phyloP scores from a whole-genome alignment of 2,888 invertebrate genomes.

The Callimorpha dominula region DNA sequence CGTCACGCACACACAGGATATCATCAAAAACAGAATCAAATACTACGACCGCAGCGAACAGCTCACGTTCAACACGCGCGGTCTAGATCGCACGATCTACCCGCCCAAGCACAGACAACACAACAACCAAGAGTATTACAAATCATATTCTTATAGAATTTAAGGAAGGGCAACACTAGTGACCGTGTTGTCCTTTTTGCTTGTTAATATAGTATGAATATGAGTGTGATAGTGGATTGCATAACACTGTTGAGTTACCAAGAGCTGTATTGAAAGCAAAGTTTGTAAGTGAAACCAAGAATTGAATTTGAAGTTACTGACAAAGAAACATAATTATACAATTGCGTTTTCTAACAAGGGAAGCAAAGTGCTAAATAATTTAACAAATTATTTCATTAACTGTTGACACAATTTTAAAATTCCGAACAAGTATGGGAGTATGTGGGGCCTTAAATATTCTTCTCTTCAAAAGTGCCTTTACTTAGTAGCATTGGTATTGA shows the following conservation, averaged over 20 bases:
- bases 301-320: slow-evolving; percentile 9
- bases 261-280: slow-evolving; percentile 54
- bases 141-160: slow-evolving; percentile 84
- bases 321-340: not conserved
- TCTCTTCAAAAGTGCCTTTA: slow-evolving; percentile 46
- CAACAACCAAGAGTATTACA: slow-evolving; percentile 80
- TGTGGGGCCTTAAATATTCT: slow-evolving; percentile 18
- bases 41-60: slow-evolving; percentile 56
- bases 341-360: not conserved
- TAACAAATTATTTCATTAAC: not conserved
- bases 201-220: slow-evolving; percentile 35
- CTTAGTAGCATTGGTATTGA: slow-evolving; percentile 35
- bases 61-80: slow-evolving; percentile 62
- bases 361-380: not conserved
- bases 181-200: slow-evolving; percentile 64
- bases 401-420: too few species aligned
- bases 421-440: not conserved
- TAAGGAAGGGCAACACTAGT: slow-evolving; percentile 60
- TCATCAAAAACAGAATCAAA: slow-evolving; percentile 75
- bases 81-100: slow-evolving; percentile 79
- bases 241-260: slow-evolving; percentile 69
- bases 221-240: slow-evolving; percentile 43
- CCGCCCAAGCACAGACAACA: slow-evolving; percentile 56
- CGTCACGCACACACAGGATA: slow-evolving; percentile 81
- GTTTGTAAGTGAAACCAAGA: slow-evolving; percentile 22